These are phyloP conservation scores for Drosophila lacteicornis DNA, from an alignment of 1,140 invertebrate genomes.

Conservation along the genomic window DNA sequence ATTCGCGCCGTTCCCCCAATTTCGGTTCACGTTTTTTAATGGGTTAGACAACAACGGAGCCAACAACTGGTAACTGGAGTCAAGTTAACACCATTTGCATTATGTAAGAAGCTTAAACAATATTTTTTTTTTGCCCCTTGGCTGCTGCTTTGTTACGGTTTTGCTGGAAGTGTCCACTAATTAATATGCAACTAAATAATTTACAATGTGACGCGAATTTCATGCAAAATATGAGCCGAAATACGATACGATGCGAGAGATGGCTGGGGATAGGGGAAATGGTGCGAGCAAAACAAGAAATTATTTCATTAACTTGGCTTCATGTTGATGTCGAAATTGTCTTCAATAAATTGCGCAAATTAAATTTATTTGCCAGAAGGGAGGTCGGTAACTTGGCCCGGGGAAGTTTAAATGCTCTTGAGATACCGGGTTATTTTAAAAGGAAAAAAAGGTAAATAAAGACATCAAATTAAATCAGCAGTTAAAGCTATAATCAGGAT, in stretches of 20 bases:
- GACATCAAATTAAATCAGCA: not conserved
- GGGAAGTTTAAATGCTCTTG: constrained; percentile 26
- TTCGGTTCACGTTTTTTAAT: constrained; percentile 54
- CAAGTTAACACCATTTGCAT: constrained; percentile 59
- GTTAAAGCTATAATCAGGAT: not conserved
- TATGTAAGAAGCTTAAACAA: constrained; percentile 65
- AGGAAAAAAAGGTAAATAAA: not conserved
- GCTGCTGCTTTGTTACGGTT: constrained; percentile 35
- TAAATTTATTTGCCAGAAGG: constrained; percentile 27
- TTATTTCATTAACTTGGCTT: constrained; percentile 51
- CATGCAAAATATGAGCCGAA: constrained; percentile 45
- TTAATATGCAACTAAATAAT: constrained; percentile 78
- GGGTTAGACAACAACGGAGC: constrained; percentile 48
- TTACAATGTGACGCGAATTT: constrained; percentile 69
- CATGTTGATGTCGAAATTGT: constrained; percentile 51
- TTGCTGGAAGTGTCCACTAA: constrained; percentile 55
- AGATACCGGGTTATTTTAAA: not conserved
- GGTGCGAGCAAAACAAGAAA: constrained; percentile 36
- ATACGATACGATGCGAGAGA: constrained; percentile 4
- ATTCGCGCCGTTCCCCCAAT: constrained; percentile 29
- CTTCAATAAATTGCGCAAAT: constrained; percentile 59
- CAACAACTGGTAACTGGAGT: constrained; percentile 49
- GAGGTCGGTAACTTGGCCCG: not conserved
- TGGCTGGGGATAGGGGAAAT: not conserved
- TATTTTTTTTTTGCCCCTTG: constrained; percentile 15